Evolutionary conservation across 2,113 vertebrate species (phyloP), one percentile per base, ranked within the genome.

Genomic region (Eclectus roratus): DNA sequence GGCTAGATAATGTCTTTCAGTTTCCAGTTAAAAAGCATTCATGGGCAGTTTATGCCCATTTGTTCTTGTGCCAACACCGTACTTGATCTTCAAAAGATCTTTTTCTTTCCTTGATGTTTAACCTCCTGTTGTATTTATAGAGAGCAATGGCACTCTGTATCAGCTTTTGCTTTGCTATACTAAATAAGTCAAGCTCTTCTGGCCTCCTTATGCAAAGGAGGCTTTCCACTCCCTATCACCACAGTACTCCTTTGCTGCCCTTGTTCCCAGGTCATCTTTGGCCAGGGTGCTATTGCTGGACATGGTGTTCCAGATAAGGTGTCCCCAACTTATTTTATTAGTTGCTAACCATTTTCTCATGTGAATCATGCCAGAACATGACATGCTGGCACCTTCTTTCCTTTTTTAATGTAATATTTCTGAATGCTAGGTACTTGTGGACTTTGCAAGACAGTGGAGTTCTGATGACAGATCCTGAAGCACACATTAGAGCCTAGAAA

Each of bases 51-150:
- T 47, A 72, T 95, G 73, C 65, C 91, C 89, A 96, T 93, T 95
- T 97, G 89, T 94, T 93, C 89, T 85, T 44, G 39, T 91, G 89
- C 93, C 94, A 97, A 25, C 49, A 29, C 52, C 64, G 64, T 91
- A 47, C 77, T 89, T 92, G 65, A 84, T 89, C 95, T 97, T 94
- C 73, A 92, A 49, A 89, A 96, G 89, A 94, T 82, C 83, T 91
- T 89, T 91, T 91, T 79, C 61, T 70, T 91, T 92, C 77, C 94
- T 92, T 86, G 64, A 85, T 89, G 44, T 89, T 92, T 81, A 79
- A 72, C 84, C 80, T 94, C 65, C 65, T 35, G 20, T 44, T 76
- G 39, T 94, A 93, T 96, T 96, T 92, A 89, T 81, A 81, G 89
- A 60, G 46, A 91, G 80, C 56, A 81, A 27, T 79, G 73, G 71